A percentile compares a stretch with the other conserved stretches of the same genome.
Conservation (phyloP, 2,888 invertebrate species). For the Oscheius sp. region DNA sequence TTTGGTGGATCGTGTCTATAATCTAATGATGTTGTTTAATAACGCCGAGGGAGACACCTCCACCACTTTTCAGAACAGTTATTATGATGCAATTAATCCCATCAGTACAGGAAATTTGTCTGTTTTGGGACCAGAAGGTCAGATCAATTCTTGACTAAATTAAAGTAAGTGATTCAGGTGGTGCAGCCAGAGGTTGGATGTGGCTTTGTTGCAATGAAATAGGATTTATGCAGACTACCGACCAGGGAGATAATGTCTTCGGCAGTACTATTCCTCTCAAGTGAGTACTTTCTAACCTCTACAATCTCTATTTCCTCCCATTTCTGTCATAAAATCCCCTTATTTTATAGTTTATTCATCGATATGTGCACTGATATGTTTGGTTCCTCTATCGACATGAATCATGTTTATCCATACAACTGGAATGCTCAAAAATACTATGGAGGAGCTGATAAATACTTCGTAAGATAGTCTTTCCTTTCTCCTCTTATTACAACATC, state of each 20-base stretch:
- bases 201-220: conserved; percentile 64
- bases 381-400: conserved; percentile 35
- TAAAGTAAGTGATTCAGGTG: neutral
- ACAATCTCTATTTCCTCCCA: no score
- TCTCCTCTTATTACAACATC: neutral
- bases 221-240: conserved; percentile 61
- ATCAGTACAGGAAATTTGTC: conserved; percentile 15
- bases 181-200: conserved; percentile 44
- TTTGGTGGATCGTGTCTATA: conserved; percentile 31
- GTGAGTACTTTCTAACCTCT: neutral
- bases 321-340: no score
- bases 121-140: conserved; percentile 2
- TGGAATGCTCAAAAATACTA: conserved; percentile 42
- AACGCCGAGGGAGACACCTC: neutral
- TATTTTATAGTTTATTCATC: conserved; percentile 36
- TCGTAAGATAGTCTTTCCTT: conserved; percentile 23
- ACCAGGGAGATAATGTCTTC: conserved; percentile 53
- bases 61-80: conserved; percentile 28
- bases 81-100: conserved; percentile 13
- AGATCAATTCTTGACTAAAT: neutral
- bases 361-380: conserved; percentile 62
- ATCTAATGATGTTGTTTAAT: conserved; percentile 40
- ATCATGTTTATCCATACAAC: conserved; percentile 36
- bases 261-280: conserved; percentile 52
- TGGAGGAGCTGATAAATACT: conserved; percentile 42